Evolutionary conservation across 2,113 vertebrate species (phyloP).

Genomic region (Pelecanoides urinatrix): DNA sequence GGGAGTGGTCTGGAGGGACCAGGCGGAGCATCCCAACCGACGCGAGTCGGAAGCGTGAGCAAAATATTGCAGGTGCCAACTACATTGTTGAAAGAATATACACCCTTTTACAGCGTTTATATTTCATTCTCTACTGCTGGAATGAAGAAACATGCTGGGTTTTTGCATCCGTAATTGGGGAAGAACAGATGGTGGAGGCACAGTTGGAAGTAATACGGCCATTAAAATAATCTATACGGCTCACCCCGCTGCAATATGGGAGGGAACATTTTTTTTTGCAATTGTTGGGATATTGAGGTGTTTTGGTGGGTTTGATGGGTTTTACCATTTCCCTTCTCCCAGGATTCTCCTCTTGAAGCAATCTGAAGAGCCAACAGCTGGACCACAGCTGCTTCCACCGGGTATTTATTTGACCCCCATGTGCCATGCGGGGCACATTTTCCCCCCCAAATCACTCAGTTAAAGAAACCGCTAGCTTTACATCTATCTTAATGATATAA

Average conservation of each 20-base stretch:
- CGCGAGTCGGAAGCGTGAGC: neutral
- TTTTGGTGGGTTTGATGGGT: neutral
- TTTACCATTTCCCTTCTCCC: neutral
- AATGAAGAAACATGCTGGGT: conserved; percentile 77
- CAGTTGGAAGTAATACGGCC: conserved; percentile 73
- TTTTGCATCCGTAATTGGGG: conserved; percentile 78
- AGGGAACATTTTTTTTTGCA: neutral
- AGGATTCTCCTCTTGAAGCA: neutral
- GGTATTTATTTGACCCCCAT: neutral
- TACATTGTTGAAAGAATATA: conserved; percentile 68
- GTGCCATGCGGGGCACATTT: neutral
- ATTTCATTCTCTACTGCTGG: conserved; percentile 76
- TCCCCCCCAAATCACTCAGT: neutral
- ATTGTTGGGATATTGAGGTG: neutral
- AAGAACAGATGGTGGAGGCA: conserved; percentile 75
- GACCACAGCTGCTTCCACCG: neutral
- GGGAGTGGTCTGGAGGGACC: neutral
- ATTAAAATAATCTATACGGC: conserved; percentile 80
- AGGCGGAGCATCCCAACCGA: neutral
- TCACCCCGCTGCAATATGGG: neutral
- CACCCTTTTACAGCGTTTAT: conserved; percentile 61
- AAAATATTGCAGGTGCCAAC: conserved; percentile 57
- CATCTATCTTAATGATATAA: neutral
- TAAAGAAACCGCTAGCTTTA: neutral
- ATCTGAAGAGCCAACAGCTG: neutral